phyloP scores from a whole-genome alignment of 1,140 invertebrate genomes.

The Dryas iulia region DNA sequence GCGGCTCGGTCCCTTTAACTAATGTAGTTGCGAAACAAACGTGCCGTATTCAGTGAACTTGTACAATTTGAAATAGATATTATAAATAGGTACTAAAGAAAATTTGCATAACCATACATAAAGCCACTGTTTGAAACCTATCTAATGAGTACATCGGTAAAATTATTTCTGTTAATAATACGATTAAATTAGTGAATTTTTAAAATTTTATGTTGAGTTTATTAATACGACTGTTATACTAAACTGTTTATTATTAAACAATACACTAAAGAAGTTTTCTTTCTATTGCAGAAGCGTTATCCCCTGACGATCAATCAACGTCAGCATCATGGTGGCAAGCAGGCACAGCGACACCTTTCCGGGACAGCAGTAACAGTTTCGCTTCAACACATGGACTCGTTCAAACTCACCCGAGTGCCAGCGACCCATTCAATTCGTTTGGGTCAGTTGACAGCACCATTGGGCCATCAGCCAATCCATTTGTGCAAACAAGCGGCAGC shows the following conservation, averaged over 20 bases:
- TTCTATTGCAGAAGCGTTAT: conserved; percentile 61
- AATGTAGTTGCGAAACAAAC: conserved; percentile 48
- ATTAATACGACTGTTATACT: too few species aligned
- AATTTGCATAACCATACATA: too few species aligned
- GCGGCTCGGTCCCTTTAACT: conserved; percentile 36
- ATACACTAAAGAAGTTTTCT: conserved; percentile 11
- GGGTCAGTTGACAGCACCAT: conserved; percentile 54
- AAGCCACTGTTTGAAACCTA: too few species aligned
- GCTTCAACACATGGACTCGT: conserved; percentile 87
- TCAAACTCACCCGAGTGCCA: conserved; percentile 85
- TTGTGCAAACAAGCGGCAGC: conserved; percentile 63
- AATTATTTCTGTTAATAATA: too few species aligned
- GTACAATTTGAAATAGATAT: conserved; percentile 25
- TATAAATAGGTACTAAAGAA: background rate
- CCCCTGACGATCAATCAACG: conserved; percentile 81
- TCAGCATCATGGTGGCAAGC: conserved; percentile 83
- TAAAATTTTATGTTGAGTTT: too few species aligned
- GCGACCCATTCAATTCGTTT: conserved; percentile 59
- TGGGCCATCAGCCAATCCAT: conserved; percentile 63
- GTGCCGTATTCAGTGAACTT: conserved; percentile 40
- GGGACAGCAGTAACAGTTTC: conserved; percentile 81
- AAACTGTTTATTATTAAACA: background rate
- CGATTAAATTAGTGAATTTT: too few species aligned
- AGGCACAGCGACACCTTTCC: conserved; percentile 74
- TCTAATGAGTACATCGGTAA: too few species aligned